A percentile compares a stretch with the other conserved stretches of the same genome.
Evolutionary conservation across 1,140 invertebrate species (phyloP).

Genomic region (Temnothorax curvispinosus): DNA sequence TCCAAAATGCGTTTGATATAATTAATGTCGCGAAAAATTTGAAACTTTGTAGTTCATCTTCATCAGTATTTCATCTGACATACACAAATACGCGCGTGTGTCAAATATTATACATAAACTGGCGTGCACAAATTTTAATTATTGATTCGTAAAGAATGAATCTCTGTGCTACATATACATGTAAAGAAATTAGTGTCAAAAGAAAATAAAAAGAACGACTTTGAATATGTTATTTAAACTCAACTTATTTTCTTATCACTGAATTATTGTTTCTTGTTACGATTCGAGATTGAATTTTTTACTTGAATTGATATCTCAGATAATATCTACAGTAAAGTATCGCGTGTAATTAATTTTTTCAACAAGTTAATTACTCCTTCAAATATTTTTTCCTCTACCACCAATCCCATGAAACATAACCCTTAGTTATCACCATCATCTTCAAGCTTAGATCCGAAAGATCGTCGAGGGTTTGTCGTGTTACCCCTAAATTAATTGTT

Average conservation of each 20-base stretch:
- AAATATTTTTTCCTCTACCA: conserved; percentile 47
- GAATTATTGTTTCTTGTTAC: neutral
- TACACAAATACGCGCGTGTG: neutral
- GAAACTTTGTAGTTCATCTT: neutral
- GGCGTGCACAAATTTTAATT: conserved; percentile 6
- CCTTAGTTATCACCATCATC: conserved; percentile 1
- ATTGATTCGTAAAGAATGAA: neutral
- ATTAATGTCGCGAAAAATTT: conserved; percentile 6
- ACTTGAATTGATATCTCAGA: neutral
- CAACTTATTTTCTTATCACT: neutral
- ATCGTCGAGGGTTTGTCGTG: neutral
- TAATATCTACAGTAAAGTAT: neutral
- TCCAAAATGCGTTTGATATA: neutral
- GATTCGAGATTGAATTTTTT: neutral
- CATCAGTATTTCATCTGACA: neutral
- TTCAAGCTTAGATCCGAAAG: conserved; percentile 4
- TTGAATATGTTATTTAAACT: neutral
- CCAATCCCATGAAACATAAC: neutral
- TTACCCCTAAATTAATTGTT: conserved; percentile 49
- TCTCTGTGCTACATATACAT: neutral
- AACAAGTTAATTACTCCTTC: conserved; percentile 2
- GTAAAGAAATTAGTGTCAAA: neutral
- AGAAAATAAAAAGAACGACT: neutral
- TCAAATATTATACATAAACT: neutral
- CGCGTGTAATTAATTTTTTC: neutral